phyloP scores from a whole-genome alignment of 2,113 vertebrate species.

The Alces alces region DNA sequence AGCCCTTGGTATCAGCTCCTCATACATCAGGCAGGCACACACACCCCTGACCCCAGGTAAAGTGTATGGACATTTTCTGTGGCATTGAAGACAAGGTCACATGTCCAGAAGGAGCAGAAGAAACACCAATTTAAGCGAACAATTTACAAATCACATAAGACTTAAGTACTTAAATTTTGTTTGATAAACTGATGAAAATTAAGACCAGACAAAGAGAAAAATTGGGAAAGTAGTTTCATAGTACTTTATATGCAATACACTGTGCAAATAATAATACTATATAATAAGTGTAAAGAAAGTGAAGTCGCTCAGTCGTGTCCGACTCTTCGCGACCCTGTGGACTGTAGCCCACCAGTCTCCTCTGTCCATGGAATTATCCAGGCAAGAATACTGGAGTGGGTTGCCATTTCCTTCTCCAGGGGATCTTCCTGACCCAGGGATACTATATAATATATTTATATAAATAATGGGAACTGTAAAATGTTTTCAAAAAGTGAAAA shows the following conservation, averaged over 20 bases:
- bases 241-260: not conserved
- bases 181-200: not conserved
- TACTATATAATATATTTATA: not conserved
- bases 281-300: not conserved
- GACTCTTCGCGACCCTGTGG: not conserved
- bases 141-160: not conserved
- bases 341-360: too few relatives aligned
- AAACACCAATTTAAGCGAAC: not conserved
- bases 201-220: not conserved
- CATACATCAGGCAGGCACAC: too few relatives aligned
- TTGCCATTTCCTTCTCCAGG: too few relatives aligned
- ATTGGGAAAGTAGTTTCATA: not conserved
- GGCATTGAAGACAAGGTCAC: not conserved
- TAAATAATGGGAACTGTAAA: not conserved
- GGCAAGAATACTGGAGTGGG: too few relatives aligned
- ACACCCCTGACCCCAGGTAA: not conserved
- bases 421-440: too few relatives aligned
- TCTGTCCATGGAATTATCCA: too few relatives aligned
- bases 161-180: not conserved
- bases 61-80: not conserved
- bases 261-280: not conserved
- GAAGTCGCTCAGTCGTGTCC: rapidly evolving
- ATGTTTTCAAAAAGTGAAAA: not conserved
- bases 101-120: not conserved
- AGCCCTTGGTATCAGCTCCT: rapidly evolving